Evolutionary conservation across 2,888 invertebrate species (phyloP).

Genomic region (Lycocerus yunnanus): DNA sequence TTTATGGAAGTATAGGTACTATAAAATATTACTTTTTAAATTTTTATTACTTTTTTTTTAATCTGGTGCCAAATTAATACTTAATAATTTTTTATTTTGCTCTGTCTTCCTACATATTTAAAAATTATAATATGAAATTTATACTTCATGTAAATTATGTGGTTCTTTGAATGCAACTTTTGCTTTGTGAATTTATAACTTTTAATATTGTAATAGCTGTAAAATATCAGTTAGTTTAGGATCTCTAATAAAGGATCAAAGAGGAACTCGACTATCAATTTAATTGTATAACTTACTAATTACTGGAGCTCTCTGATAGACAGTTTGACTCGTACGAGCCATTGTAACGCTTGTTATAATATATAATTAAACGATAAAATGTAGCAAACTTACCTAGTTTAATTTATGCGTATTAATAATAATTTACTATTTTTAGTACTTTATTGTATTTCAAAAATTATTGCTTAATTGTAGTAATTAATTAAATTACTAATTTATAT

Average conservation of each 20-base stretch:
- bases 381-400: not conserved
- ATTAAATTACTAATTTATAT: not conserved
- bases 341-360: constrained; percentile 8
- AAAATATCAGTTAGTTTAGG: not conserved
- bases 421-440: constrained; percentile 2
- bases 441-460: too few relatives aligned
- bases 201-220: not conserved
- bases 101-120: not conserved
- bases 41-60: not conserved
- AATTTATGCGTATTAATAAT: not conserved
- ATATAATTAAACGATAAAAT: not conserved
- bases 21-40: not conserved
- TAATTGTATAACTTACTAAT: constrained; percentile 20
- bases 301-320: constrained; percentile 9
- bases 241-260: constrained; percentile 15
- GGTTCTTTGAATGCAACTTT: not conserved
- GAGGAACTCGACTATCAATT: constrained; percentile 14
- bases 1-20: not conserved
- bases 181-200: not conserved
- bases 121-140: not conserved
- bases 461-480: too few relatives aligned
- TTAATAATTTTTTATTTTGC: not conserved
- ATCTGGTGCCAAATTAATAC: not conserved
- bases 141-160: not conserved
- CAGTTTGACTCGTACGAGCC: constrained; percentile 9